Evolutionary conservation across 2,797 vertebrate species (phyloP).

Genomic region (Fistularia commersonii): DNA sequence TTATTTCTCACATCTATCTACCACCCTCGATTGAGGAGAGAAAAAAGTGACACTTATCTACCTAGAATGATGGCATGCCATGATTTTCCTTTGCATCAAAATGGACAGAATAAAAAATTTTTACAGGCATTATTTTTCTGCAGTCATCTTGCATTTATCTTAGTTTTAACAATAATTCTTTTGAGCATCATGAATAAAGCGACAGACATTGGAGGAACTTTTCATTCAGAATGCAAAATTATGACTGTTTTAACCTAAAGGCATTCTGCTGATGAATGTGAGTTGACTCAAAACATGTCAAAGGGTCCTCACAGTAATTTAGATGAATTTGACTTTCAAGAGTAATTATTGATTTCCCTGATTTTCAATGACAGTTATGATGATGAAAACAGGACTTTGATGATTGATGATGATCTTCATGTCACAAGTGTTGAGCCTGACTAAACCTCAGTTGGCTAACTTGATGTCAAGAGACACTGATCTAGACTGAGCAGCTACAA

Average conservation of each 20-base stretch:
- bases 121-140: constrained; percentile 23
- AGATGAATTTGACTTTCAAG: constrained; percentile 6
- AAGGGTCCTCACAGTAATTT: constrained; percentile 21
- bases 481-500: constrained; percentile 24
- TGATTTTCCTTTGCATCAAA: constrained; percentile 28
- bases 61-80: constrained; percentile 26
- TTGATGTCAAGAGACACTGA: constrained; percentile 34
- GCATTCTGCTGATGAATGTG: not conserved
- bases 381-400: constrained; percentile 15
- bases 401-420: constrained; percentile 25
- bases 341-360: constrained; percentile 13
- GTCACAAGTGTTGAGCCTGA: constrained; percentile 13
- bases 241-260: constrained; percentile 21
- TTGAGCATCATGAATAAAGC: constrained; percentile 25
- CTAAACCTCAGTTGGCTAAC: constrained; percentile 25
- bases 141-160: constrained; percentile 8
- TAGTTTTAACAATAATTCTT: constrained; percentile 3
- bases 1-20: constrained; percentile 24
- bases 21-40: constrained; percentile 34
- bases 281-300: constrained; percentile 26
- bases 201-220: constrained; percentile 24
- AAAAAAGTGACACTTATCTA: constrained; percentile 35
- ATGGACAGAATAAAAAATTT: constrained; percentile 30
- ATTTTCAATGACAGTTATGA: not conserved
- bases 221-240: constrained; percentile 24